These are phyloP conservation scores for Oreortyx pictus DNA, from an alignment of 2,797 vertebrate genomes.

Conservation along the genomic window DNA sequence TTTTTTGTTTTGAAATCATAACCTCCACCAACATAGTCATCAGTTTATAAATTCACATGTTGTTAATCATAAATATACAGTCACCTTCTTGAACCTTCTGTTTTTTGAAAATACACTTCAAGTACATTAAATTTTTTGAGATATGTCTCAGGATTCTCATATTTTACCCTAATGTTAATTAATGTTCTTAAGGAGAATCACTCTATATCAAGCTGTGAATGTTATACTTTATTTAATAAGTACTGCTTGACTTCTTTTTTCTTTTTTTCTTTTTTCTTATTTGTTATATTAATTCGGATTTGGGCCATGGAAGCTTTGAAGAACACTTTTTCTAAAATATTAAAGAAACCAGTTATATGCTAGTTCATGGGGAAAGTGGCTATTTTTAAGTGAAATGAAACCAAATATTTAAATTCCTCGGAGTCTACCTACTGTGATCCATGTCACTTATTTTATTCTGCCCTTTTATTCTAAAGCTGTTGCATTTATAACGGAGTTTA, in stretches of 20 bases:
- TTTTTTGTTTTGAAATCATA: neutral
- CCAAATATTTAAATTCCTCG: neutral
- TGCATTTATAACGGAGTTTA: neutral
- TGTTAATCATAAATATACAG: neutral
- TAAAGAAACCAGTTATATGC: neutral
- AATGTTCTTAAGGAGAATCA: neutral
- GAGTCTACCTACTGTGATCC: neutral
- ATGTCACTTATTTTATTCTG: neutral
- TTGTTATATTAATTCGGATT: neutral
- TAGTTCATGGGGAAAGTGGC: neutral
- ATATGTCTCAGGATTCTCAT: neutral
- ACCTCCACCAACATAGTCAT: neutral
- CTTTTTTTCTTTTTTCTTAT: too few relatives aligned
- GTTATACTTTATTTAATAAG: neutral
- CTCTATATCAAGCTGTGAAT: neutral
- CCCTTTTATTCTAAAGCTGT: neutral
- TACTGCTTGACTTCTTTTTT: neutral
- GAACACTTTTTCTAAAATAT: neutral
- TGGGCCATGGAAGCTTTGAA: neutral
- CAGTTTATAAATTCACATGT: neutral
- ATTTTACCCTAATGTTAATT: neutral
- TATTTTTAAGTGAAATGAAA: neutral
- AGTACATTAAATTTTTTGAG: neutral
- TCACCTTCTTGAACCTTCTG: rapidly evolving
- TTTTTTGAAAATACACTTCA: neutral